Evolutionary conservation across 2,797 vertebrate species (phyloP), one percentile per base, ranked within the genome.

Genomic region (Malacoctenus gilli): DNA sequence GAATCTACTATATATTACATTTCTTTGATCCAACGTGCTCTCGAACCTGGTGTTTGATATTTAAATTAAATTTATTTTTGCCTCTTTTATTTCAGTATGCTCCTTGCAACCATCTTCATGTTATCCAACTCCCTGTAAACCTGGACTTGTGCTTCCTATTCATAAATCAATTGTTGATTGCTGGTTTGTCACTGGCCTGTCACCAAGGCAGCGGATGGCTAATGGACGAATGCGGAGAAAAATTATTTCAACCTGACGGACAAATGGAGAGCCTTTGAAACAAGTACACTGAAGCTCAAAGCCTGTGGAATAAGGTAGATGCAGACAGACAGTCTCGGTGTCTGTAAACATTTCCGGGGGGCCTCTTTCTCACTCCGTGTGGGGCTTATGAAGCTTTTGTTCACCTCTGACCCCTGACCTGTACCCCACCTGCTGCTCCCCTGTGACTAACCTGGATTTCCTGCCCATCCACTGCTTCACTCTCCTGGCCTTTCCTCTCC

Each of bases 361-460:
- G 60, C 65, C 46, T 41, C 61, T 77, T 67, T 57, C 68, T 56
- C 7, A 42, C 56, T 68, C 63, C 68, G 44, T 79, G 61, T 62
- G 59, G 59, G 73, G 71, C 79, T 87, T 84, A 60, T 21, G 28
- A 46, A 74, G 61, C 79, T 85, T 90, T 90, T 91, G 85, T 89
- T 85, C 59, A 84, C 77, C 85, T 67, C 60, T 80, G 72, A 84
- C 77, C 85, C 66, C 60, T 80, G 72, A 23, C 56, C 55, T 28
- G 25, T 9, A 5, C 25, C 77, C 53, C 76, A 89, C 85, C 84
- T 89, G 84, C 85, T 66, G 52, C 60, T 52, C 57, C 38, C 40
- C 74, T 76, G 78, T 80, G 52, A 23, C 52, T 59, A 59, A 80
- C 58, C 63, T 31, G 41, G 39, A 72, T 82, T 85, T 89, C 77